Conservation (phyloP, 2,888 invertebrate species). For the Luffia ferchaultella region DNA sequence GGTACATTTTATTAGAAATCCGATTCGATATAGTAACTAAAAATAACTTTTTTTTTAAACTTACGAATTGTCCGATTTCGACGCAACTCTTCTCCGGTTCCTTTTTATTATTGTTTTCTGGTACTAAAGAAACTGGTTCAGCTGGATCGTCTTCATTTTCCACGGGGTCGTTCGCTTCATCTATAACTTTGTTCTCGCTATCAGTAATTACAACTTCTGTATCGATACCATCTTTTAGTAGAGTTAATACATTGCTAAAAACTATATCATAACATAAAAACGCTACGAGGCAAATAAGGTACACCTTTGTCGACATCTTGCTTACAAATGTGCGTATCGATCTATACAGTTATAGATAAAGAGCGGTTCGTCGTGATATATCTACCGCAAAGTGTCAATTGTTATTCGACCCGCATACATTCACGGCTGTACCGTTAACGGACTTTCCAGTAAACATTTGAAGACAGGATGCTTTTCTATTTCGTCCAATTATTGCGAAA, state of each 20-base stretch:
- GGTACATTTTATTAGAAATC: too few relatives aligned
- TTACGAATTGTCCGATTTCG: constrained; percentile 39
- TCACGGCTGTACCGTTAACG: not conserved
- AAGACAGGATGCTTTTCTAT: too few relatives aligned
- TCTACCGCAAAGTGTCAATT: too few relatives aligned
- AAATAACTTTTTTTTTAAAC: too few relatives aligned
- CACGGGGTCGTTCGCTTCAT: not conserved
- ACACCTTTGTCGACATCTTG: not conserved
- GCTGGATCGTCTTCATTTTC: not conserved
- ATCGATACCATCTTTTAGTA: constrained; percentile 7
- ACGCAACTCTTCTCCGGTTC: constrained; percentile 22
- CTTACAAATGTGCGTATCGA: not conserved
- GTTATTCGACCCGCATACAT: not conserved
- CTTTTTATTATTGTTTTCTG: not conserved
- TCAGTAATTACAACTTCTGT: constrained; percentile 16
- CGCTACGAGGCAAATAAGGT: not conserved
- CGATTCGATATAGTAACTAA: too few relatives aligned
- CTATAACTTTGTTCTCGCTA: constrained; percentile 7
- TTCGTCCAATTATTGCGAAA: too few relatives aligned
- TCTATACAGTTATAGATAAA: too few relatives aligned
- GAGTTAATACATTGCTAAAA: not conserved
- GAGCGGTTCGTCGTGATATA: too few relatives aligned
- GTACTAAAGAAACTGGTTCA: not conserved
- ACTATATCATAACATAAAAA: not conserved
- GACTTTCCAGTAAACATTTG: not conserved